These are phyloP conservation scores for Siniperca undulata DNA, from an alignment of 2,797 vertebrate genomes.

Conservation along the genomic window DNA sequence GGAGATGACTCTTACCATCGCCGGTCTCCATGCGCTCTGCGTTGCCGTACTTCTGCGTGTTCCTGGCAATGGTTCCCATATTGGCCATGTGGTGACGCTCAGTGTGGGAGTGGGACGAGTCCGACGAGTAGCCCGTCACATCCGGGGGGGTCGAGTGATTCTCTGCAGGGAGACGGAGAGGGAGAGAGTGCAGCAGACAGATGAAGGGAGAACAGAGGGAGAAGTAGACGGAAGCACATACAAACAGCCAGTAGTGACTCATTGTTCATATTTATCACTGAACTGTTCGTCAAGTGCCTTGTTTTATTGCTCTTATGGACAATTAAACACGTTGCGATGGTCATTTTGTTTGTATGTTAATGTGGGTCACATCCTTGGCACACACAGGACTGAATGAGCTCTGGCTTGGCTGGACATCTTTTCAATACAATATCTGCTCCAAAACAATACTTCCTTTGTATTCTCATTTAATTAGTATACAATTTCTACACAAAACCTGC, in stretches of 20 bases:
- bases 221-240: conserved; percentile 3
- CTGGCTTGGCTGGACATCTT: neutral
- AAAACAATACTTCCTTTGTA: neutral
- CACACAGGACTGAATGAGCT: conserved; percentile 4
- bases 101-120: conserved; percentile 89
- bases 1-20: conserved; percentile 70
- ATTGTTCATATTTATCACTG: conserved; percentile 33
- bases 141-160: conserved; percentile 97
- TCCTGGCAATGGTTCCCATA: conserved; percentile 90
- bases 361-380: conserved; percentile 37
- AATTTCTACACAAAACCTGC: neutral
- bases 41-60: conserved; percentile 94
- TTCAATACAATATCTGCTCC: neutral
- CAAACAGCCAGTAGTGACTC: conserved; percentile 46
- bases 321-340: conserved; percentile 28
- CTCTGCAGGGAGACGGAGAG: conserved; percentile 82
- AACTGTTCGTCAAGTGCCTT: conserved; percentile 23
- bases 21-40: conserved; percentile 92
- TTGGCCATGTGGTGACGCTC: conserved; percentile 87
- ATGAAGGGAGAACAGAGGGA: conserved; percentile 4
- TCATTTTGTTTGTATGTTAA: conserved; percentile 28
- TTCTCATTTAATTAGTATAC: neutral
- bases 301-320: conserved; percentile 34
- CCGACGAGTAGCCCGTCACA: conserved; percentile 97
- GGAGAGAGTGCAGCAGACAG: neutral